A percentile compares a stretch with the other conserved stretches of the same genome.
Conservation (phyloP, 1,140 invertebrate species). For the Drosophila equinoxialis region DNA sequence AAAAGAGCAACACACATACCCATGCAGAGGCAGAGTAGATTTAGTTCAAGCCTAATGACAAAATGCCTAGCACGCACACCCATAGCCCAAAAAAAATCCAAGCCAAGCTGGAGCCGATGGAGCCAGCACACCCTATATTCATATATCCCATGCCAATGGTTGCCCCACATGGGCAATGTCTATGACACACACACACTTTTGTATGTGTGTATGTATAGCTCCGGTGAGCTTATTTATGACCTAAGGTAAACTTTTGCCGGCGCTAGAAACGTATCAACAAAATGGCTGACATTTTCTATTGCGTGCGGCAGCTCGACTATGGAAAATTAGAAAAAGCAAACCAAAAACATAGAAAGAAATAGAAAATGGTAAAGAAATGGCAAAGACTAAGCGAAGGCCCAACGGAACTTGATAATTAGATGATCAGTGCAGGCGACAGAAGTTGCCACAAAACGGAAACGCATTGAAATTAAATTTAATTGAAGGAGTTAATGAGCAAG, state of each 20-base stretch:
- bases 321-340: constrained; percentile 6
- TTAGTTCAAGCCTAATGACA: constrained; percentile 63
- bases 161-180: constrained; percentile 58
- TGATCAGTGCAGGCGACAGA: constrained; percentile 32
- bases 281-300: constrained; percentile 45
- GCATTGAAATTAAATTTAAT: constrained; percentile 1
- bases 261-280: constrained; percentile 39
- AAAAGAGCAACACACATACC: constrained; percentile 19
- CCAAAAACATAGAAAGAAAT: no score
- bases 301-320: constrained; percentile 24
- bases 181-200: constrained; percentile 43
- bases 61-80: constrained; percentile 59
- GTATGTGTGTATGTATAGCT: neutral
- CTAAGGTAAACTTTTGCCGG: constrained; percentile 60
- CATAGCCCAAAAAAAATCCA: constrained; percentile 38
- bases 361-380: constrained; percentile 3
- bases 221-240: constrained; percentile 51
- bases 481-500: neutral
- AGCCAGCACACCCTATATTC: constrained; percentile 24
- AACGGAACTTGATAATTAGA: constrained; percentile 45
- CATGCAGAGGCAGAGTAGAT: constrained; percentile 10
- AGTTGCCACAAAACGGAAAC: constrained; percentile 5
- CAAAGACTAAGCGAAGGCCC: neutral
- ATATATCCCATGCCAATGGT: constrained; percentile 32
- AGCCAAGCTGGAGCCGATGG: constrained; percentile 26